Percentiles rank a stretch among this genome's conserved stretches.
Evolutionary conservation across 1,140 invertebrate species (phyloP).

Genomic region (Plectrocnemia conspersa): DNA sequence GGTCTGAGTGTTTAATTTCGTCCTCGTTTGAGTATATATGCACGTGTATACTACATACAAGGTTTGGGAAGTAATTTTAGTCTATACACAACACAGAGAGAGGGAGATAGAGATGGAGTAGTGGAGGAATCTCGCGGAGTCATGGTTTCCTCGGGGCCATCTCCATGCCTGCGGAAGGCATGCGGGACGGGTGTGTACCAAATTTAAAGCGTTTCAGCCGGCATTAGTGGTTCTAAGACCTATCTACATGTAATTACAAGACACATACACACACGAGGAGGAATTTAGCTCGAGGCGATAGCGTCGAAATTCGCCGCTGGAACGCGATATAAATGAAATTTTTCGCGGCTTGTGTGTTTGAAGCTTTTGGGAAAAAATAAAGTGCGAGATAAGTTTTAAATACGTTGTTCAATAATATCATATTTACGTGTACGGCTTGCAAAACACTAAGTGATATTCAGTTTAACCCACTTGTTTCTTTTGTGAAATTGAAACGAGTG

Average conservation of each 20-base stretch:
- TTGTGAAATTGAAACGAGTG: too few species aligned
- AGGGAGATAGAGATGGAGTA: background rate
- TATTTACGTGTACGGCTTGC: too few species aligned
- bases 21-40: too few species aligned
- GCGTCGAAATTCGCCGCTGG: background rate
- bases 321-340: background rate
- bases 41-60: too few species aligned
- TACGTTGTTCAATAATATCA: too few species aligned
- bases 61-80: background rate
- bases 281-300: constrained; percentile 1
- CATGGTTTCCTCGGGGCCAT: background rate
- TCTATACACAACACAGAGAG: background rate
- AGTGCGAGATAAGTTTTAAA: too few species aligned
- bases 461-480: too few species aligned
- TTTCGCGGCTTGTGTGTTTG: too few species aligned
- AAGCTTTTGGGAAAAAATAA: too few species aligned
- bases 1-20: too few species aligned
- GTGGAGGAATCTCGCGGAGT: background rate
- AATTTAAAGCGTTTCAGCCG: constrained; percentile 25
- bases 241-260: constrained; percentile 26
- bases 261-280: constrained; percentile 9
- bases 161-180: background rate
- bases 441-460: too few species aligned
- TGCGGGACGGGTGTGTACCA: constrained; percentile 2
- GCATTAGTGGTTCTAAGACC: constrained; percentile 21